Evolutionary conservation across 35 echinoderm and acorn worm genomes (phyloP), one percentile per base, ranked within the genome.

Genomic region (Apostichopus parvimensis): DNA sequence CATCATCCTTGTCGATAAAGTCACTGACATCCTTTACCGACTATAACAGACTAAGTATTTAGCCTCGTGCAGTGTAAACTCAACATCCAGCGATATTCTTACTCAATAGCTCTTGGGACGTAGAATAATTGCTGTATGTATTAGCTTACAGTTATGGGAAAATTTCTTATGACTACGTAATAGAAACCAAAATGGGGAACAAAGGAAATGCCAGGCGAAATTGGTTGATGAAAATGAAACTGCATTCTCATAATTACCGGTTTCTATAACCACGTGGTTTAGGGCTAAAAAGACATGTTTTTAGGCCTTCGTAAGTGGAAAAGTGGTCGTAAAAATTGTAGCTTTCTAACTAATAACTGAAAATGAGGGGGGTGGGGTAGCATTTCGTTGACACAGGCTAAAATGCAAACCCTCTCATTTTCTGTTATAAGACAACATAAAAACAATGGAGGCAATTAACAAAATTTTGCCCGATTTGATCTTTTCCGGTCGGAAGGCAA

Each of bases 171-270:
- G 71, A 75, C 17, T 75, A 75, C 71, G 71, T 75, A 75, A 75
- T 22, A 75, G 71, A 75, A 75, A 75, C 71, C 71, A 75, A 75
- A 75, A 75, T 18, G 20, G 17, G 71, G 71, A 75, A 75, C 71
- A 75, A 75, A 20, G 71, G 15, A 18, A 75, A 75, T n/a, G 71
- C 71, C 21, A 75, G 4, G 71, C 71, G 20, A 75, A 75, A 75
- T 75, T 75, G 71, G 71, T 75, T 75, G 71, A 75, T 75, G 71
- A 75, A 75, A 75, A 75, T 75, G 71, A 75, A 75, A 75, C 71
- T 75, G 12, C 14, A 75, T 18, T 75, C 71, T 75, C 71, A 75
- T 75, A 75, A 75, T 75, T 75, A 75, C 71, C 7, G 71, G 6
- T 20, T 22, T 75, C 71, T 75, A 75, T 18, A 75, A 75, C 71